Evolutionary conservation across 2,113 vertebrate genomes (phyloP).

Genomic region (Argyrosomus japonicus): DNA sequence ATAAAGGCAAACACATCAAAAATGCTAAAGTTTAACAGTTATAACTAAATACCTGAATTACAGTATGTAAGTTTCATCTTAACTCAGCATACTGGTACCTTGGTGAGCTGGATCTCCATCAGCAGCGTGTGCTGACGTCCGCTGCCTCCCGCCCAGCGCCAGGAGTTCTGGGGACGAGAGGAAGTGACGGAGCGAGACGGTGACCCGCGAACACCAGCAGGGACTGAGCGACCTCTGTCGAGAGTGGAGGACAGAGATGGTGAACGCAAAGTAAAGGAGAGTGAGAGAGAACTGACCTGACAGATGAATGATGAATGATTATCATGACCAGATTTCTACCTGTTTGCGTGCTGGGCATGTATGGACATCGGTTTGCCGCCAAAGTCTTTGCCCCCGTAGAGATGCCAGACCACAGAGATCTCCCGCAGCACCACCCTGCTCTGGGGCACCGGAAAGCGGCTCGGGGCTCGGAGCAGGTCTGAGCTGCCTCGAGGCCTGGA

Average conservation of each 20-base stretch:
- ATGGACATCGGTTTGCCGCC: constrained; percentile 78
- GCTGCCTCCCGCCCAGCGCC: constrained; percentile 90
- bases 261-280: not conserved
- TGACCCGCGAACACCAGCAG: constrained; percentile 83
- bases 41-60: not conserved
- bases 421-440: constrained; percentile 90
- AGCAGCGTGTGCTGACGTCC: constrained; percentile 89
- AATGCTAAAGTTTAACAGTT: not conserved
- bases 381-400: constrained; percentile 93
- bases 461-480: constrained; percentile 89
- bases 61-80: not conserved
- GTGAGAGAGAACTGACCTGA: not conserved
- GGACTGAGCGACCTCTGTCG: constrained; percentile 74
- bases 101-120: constrained; percentile 95
- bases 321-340: constrained; percentile 58
- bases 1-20: not conserved
- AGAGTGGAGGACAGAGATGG: not conserved
- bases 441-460: constrained; percentile 90
- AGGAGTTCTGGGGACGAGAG: constrained; percentile 91
- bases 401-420: constrained; percentile 93
- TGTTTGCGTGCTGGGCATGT: constrained; percentile 77
- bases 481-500: constrained; percentile 90
- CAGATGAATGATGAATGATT: not conserved
- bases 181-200: constrained; percentile 85
- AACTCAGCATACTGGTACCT: constrained; percentile 77